Evolutionary conservation across 2,113 vertebrate species (phyloP).

Genomic region (Scortum barcoo): DNA sequence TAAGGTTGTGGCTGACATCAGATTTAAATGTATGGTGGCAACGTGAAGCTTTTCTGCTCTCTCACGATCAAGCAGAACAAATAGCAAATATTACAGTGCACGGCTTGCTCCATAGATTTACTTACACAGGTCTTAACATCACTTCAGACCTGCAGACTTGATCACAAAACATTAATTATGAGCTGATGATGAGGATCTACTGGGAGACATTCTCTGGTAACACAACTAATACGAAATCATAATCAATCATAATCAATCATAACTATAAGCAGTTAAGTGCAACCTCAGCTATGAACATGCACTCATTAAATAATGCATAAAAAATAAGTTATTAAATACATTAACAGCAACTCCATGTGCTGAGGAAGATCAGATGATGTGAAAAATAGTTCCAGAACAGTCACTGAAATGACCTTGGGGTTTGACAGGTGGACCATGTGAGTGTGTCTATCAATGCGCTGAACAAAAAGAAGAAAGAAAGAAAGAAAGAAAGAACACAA

Average conservation of each 20-base stretch:
- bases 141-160: neutral
- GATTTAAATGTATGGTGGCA: neutral
- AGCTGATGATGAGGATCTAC: neutral
- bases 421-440: neutral
- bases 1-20: neutral
- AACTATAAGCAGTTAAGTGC: neutral
- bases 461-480: too few species aligned
- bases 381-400: neutral
- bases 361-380: neutral
- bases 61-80: neutral
- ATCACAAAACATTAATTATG: neutral
- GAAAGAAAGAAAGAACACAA: neutral
- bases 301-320: neutral
- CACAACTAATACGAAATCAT: too few species aligned
- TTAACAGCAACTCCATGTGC: neutral
- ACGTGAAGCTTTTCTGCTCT: conserved; percentile 1
- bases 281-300: neutral
- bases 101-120: neutral
- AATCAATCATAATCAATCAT: neutral
- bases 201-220: neutral
- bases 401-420: neutral
- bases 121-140: neutral
- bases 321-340: neutral
- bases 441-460: too few species aligned
- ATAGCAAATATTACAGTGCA: neutral